Conservation (phyloP, 2,113 vertebrate species). For the Zingel zingel region DNA sequence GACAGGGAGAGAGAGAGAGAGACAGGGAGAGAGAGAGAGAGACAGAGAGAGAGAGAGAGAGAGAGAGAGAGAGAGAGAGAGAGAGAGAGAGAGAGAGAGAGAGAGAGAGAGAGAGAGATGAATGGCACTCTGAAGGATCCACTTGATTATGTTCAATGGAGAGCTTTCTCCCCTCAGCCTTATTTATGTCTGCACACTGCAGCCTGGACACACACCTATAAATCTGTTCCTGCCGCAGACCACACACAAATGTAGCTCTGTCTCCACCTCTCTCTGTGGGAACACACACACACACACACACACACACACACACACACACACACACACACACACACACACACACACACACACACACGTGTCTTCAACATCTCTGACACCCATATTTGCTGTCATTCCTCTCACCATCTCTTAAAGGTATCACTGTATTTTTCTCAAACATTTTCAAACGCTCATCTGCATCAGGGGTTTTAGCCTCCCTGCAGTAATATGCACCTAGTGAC, state of each 20-base stretch:
- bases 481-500: neutral
- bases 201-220: slow-evolving; percentile 68
- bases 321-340: slow-evolving; percentile 47
- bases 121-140: slow-evolving; percentile 70
- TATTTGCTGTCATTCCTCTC: slow-evolving; percentile 3
- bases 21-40: too few relatives aligned
- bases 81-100: slow-evolving; percentile 37
- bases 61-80: slow-evolving; percentile 37
- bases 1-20: slow-evolving; percentile 44
- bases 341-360: slow-evolving; percentile 38
- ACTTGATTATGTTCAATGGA: slow-evolving; percentile 81
- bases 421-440: slow-evolving; percentile 14
- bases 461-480: slow-evolving; percentile 1
- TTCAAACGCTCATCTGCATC: slow-evolving; percentile 1
- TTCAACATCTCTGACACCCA: slow-evolving; percentile 4
- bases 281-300: slow-evolving; percentile 45
- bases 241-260: slow-evolving; percentile 57
- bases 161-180: slow-evolving; percentile 75
- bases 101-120: slow-evolving; percentile 34
- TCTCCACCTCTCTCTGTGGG: too few relatives aligned
- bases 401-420: slow-evolving; percentile 26
- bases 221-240: slow-evolving; percentile 71
- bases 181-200: slow-evolving; percentile 79
- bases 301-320: slow-evolving; percentile 50
- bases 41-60: slow-evolving; percentile 18